Evolutionary conservation across 2,888 invertebrate genomes (phyloP), one percentile per base, ranked within the genome.

Genomic region (Dasypogon diadema): DNA sequence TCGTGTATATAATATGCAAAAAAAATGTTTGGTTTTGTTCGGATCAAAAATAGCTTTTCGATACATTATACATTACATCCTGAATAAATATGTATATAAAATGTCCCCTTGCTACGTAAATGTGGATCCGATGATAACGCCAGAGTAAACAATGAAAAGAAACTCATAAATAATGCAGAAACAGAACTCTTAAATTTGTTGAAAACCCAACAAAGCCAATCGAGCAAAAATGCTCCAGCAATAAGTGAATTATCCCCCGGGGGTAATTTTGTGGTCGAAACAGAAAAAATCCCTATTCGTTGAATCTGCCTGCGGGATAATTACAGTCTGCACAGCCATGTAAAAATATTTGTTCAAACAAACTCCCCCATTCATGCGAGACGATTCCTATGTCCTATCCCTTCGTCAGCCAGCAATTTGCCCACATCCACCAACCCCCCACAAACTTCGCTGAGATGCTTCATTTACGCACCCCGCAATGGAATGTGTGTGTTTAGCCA

Each of bases 401-500:
- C 48, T 18, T 1, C 16, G 12, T 14, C 46, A 46, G 46, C 3
- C 46, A 55, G 30, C 8, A 5, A 30, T 30, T 5, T 42, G 42
- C 8, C 42, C 6, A 26, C 3, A 56, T 26, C 56, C 22, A 18
- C 8, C 34, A 8, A 5, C 21, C 42, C 42, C 42, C 0, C 6
- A 42, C n/a, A 16, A 34, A 21, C 30, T 70, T 54, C 70, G 21
- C 14, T 22, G 70, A 54, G 70, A 70, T 54, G 18, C 70, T 26
- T 34, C 51, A 70, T 70, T 70, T 70, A 70, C 70, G 70, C 70
- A 70, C 70, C 70, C 51, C 21, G 18, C 34, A 54, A 16, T 16
- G 54, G 54, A 70, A 54, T 70, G 70, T 70, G 56, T 56, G 21
- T 70, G 70, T 54, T 70, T 70, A 70, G 70, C 54, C 54, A 70